Base-by-base conservation (phyloP, 2,888 invertebrate species). In the Catocala fraxini region DNA sequence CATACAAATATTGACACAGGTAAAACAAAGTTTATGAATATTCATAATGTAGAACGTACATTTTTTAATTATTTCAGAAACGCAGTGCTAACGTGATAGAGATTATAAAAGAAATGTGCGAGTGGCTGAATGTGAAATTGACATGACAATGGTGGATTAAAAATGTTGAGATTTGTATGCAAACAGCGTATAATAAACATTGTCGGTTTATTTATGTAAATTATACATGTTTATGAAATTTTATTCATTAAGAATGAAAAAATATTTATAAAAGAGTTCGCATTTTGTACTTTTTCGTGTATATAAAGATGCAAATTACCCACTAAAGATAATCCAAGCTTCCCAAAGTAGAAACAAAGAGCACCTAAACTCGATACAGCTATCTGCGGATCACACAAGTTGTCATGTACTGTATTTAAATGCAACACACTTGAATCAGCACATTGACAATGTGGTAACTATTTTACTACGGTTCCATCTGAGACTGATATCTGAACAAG, bases 121-220 rank as follows among this genome's bases (percentile, higher is more conserved):
- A 39, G 7, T 47, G 47, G 48, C 48, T 49, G 12, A 49, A 49
- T 49, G 51, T 51, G 45, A 39, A 45, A 25, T 51, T 39, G 4
- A 39, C 12, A 25, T 39, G 25, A 51, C 51, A 51, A 51, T 51
- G 34, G 35, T 35, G n/a, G 45, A 43, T 57, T 15, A 51, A n/a
- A 35, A 55, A 25, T 39, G 25, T 25, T 15, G 7, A 39, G n/a
- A 55, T 12, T 51, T 46, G 34, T 49, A 49, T 49, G 34, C 48
- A 49, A 49, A 49, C 48, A 34, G n/a, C 47, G 15, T 5, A n/a
- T 33, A 46, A 46, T 46, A 46, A 46, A 46, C 13, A 10, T 47
- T 49, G 48, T 49, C 6, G 45, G 54, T 46, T 43, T 15, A 41
- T 3, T 56, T 69, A 12, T 48, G 53, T 59, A 34, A 59, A 49